Conservation (phyloP, 2,888 invertebrate species). For the Conomelus anceps region DNA sequence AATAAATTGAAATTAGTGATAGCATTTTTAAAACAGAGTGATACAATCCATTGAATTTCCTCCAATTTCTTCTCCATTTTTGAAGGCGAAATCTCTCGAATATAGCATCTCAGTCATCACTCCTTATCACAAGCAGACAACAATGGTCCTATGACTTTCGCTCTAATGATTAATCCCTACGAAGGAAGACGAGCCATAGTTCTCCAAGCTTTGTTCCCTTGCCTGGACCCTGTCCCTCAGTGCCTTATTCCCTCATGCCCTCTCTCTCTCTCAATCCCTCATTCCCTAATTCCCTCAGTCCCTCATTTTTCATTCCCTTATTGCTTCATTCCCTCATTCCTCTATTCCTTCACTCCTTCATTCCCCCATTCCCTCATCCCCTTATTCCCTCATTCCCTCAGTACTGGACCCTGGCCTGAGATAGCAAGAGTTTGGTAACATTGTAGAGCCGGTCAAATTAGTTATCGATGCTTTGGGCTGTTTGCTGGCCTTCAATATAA, state of each 20-base stretch:
- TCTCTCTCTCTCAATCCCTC: neutral
- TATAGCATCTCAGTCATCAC: too few relatives aligned
- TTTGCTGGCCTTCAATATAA: neutral
- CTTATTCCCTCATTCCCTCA: neutral
- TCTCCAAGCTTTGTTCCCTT: neutral
- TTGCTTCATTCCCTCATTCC: neutral
- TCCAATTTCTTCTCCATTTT: too few relatives aligned
- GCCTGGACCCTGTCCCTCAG: neutral
- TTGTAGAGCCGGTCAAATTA: neutral
- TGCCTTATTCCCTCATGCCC: neutral
- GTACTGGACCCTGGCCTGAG: neutral
- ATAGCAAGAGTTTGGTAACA: neutral
- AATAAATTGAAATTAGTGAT: too few relatives aligned
- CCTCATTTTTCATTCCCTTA: neutral
- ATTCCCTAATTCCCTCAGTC: neutral
- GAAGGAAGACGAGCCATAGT: neutral
- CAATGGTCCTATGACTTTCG: neutral
- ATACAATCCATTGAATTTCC: too few relatives aligned
- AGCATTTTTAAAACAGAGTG: too few relatives aligned
- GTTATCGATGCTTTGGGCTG: neutral
- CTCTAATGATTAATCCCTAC: neutral
- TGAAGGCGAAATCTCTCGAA: too few relatives aligned
- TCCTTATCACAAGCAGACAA: neutral
- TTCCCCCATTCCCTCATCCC: neutral
- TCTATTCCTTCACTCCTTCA: neutral